A percentile compares a stretch with the other conserved stretches of the same genome.
Conservation (phyloP, 2,113 vertebrate species). For the Amphiprion percula region DNA sequence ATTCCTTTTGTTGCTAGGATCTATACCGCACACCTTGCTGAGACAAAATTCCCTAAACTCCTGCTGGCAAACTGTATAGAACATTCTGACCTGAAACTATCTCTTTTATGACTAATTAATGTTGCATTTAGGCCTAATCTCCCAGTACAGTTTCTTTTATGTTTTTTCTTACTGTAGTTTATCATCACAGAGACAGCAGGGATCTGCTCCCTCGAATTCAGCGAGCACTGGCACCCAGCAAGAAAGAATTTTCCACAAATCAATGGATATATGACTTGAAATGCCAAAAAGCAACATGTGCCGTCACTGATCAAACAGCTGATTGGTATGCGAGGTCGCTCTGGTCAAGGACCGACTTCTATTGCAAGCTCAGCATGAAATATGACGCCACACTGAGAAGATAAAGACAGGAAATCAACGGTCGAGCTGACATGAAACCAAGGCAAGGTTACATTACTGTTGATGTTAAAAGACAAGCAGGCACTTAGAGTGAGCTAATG, state of each 20-base stretch:
- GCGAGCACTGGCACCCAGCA: neutral
- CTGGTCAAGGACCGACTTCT: conserved; percentile 48
- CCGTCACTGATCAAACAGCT: conserved; percentile 30
- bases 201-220: conserved; percentile 26
- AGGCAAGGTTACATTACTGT: conserved; percentile 20
- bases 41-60: conserved; percentile 29
- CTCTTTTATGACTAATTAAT: conserved; percentile 57
- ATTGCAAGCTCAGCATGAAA: conserved; percentile 55
- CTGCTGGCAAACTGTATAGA: conserved; percentile 1
- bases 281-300: conserved; percentile 43
- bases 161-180: conserved; percentile 28
- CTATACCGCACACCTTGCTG: conserved; percentile 6
- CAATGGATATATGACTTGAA: conserved; percentile 44
- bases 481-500: neutral
- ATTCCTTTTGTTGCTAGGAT: conserved; percentile 11
- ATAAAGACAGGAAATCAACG: conserved; percentile 60
- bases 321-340: conserved; percentile 46
- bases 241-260: conserved; percentile 32
- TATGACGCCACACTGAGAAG: conserved; percentile 37
- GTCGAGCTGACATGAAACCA: conserved; percentile 2
- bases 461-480: conserved; percentile 4
- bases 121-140: conserved; percentile 50
- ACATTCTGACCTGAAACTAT: conserved; percentile 57
- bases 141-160: conserved; percentile 21
- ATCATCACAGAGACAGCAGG: conserved; percentile 50